phyloP scores from a whole-genome alignment of 2,797 vertebrate species.

The Anolis apletophallus region DNA sequence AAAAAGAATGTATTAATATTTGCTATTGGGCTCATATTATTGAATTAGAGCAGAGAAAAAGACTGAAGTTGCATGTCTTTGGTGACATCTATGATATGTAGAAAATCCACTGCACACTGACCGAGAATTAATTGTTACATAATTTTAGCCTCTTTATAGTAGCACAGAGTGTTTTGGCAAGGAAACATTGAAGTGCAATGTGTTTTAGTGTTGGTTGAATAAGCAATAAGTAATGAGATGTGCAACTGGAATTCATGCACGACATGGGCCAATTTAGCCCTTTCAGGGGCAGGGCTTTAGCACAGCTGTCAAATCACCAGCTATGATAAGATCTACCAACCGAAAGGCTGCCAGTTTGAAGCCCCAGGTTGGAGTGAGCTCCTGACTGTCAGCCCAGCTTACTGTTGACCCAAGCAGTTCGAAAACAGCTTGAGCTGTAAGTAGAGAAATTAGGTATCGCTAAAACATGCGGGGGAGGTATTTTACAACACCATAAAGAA shows the following conservation, averaged over 20 bases:
- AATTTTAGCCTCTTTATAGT: neutral
- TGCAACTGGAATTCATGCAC: neutral
- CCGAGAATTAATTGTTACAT: neutral
- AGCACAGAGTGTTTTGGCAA: neutral
- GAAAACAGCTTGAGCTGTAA: too few relatives aligned
- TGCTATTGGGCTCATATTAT: neutral
- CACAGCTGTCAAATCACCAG: too few relatives aligned
- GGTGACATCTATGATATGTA: neutral
- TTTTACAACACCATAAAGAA: too few relatives aligned
- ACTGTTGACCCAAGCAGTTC: too few relatives aligned
- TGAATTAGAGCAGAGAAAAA: neutral
- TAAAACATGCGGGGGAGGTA: too few relatives aligned
- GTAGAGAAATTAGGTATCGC: too few relatives aligned
- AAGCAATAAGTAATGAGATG: neutral
- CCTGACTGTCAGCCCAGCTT: too few relatives aligned
- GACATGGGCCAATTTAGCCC: neutral
- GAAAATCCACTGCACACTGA: neutral
- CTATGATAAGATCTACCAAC: too few relatives aligned
- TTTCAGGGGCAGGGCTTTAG: neutral
- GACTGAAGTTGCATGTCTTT: neutral
- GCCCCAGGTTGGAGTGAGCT: too few relatives aligned
- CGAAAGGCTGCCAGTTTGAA: too few relatives aligned
- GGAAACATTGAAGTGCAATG: neutral
- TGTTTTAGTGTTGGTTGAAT: neutral
- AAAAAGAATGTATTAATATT: neutral